Conservation (phyloP, 2,113 vertebrate species). For the Zapus hudsonius region DNA sequence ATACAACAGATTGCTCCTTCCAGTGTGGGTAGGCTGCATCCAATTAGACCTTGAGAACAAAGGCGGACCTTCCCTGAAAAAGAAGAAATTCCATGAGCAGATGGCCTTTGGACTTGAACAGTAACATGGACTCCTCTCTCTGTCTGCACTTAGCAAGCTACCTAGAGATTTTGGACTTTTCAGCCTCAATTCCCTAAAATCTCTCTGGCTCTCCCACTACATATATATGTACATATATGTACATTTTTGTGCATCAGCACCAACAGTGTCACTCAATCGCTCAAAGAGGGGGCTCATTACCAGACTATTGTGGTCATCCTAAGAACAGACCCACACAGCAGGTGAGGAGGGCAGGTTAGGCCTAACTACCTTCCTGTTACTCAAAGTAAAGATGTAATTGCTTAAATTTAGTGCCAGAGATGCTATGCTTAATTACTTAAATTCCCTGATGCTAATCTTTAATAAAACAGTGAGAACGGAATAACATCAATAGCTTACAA, state of each 20-base stretch:
- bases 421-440: constrained; percentile 82
- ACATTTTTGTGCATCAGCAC: neutral
- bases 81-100: neutral
- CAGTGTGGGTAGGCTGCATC: neutral
- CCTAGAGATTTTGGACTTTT: neutral
- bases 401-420: constrained; percentile 76
- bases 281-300: neutral
- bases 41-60: neutral
- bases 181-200: neutral
- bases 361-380: no score
- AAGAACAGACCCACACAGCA: neutral
- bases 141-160: no score
- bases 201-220: neutral
- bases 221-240: neutral
- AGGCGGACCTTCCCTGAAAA: neutral
- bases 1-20: neutral
- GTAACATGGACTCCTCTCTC: neutral
- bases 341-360: no score
- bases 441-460: constrained; percentile 75
- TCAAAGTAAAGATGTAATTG: no score
- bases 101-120: neutral
- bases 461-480: constrained; percentile 69
- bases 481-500: constrained; percentile 77
- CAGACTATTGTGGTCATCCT: neutral
- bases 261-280: neutral